phyloP scores from a whole-genome alignment of 2,113 vertebrate species.

The Mohoua ochrocephala region DNA sequence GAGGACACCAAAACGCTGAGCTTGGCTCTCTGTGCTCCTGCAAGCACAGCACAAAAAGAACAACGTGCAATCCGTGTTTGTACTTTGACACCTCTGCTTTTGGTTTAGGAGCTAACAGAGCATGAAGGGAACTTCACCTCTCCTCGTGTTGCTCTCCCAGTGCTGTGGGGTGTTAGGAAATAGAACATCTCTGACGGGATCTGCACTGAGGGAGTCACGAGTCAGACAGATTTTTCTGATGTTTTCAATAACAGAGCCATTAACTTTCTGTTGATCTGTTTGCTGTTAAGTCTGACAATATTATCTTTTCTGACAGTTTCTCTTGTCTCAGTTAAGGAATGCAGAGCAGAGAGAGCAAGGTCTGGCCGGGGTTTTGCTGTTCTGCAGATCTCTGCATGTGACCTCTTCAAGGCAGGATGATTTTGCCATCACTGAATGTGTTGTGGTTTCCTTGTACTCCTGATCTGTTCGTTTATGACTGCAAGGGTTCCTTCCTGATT shows the following conservation, averaged over 20 bases:
- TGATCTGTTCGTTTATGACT: background rate
- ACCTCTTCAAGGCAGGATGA: background rate
- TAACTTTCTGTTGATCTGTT: background rate
- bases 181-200: background rate
- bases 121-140: background rate
- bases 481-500: background rate
- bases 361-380: background rate
- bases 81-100: background rate
- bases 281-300: background rate
- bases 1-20: background rate
- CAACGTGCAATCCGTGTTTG: background rate
- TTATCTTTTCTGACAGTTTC: background rate
- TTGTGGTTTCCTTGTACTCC: background rate
- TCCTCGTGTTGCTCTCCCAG: background rate
- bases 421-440: background rate
- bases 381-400: background rate
- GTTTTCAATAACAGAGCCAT: background rate
- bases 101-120: background rate
- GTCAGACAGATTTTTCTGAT: background rate
- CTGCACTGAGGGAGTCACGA: background rate
- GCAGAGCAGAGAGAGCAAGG: background rate
- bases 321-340: background rate
- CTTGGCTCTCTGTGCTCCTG: background rate
- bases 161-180: background rate
- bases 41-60: background rate